Evolutionary conservation across 2,888 invertebrate species (phyloP).

Genomic region (Hybos culiciformis): DNA sequence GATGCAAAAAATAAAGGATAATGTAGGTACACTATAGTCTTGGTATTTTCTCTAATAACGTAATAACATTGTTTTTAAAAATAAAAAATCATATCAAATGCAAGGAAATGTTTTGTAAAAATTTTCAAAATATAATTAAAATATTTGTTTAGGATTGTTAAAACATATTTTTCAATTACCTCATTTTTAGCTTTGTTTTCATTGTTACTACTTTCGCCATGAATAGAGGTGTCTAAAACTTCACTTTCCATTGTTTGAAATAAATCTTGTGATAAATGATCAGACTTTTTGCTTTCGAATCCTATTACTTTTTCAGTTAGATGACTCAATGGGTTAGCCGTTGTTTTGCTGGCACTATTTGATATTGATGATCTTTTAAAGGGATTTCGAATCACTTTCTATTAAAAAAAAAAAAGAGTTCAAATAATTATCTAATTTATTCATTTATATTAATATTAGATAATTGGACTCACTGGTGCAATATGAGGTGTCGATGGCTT

Average conservation of each 20-base stretch:
- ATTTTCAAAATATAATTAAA: too few relatives aligned
- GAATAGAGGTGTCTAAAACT: conserved; percentile 1
- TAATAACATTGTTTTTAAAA: too few relatives aligned
- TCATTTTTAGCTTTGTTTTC: conserved; percentile 15
- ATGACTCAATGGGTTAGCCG: conserved; percentile 27
- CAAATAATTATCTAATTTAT: too few relatives aligned
- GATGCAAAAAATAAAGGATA: too few relatives aligned
- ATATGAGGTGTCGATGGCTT: conserved; percentile 9
- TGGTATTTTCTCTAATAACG: too few relatives aligned
- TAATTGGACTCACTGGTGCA: conserved; percentile 26
- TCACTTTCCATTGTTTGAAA: neutral
- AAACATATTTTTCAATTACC: conserved; percentile 32
- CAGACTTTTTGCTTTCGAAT: conserved; percentile 10
- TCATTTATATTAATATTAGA: too few relatives aligned
- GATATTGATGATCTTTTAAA: conserved; percentile 39
- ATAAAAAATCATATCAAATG: too few relatives aligned
- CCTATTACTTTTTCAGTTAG: conserved; percentile 16
- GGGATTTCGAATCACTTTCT: conserved; percentile 38
- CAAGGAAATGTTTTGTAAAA: too few relatives aligned
- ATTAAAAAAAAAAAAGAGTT: conserved; percentile 23
- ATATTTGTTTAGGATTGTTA: too few relatives aligned
- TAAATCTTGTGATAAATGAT: conserved; percentile 1
- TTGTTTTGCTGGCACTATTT: conserved; percentile 15
- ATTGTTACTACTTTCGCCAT: conserved; percentile 3
- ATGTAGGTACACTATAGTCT: too few relatives aligned